Evolutionary conservation across 2,797 vertebrate species (phyloP).

Genomic region (Alosa sapidissima): DNA sequence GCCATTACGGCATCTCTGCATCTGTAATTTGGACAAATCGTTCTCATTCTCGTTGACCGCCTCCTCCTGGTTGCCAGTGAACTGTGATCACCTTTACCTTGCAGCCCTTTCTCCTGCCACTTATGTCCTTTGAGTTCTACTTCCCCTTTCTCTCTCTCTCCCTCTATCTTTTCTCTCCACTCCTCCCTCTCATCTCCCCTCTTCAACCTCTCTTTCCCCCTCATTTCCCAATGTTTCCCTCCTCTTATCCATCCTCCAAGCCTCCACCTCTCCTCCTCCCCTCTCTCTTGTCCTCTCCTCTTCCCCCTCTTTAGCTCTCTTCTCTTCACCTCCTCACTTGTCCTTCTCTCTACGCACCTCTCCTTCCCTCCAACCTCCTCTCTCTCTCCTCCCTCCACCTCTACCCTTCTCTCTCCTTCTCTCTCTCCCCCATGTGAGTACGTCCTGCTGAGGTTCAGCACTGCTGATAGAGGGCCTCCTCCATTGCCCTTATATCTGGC

Average conservation of each 20-base stretch:
- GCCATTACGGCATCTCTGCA: background rate
- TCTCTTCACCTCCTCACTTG: background rate
- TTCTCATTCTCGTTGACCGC: background rate
- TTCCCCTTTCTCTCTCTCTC: background rate
- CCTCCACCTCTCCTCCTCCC: background rate
- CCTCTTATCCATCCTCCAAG: background rate
- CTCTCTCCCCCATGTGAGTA: background rate
- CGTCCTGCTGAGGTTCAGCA: background rate
- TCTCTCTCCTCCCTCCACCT: background rate
- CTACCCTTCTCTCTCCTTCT: background rate
- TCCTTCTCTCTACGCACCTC: background rate
- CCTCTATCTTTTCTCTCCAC: background rate
- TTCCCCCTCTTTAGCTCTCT: background rate
- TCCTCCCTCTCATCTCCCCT: background rate
- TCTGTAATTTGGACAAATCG: constrained; percentile 6
- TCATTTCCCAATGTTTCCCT: background rate
- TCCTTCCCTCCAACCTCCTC: background rate
- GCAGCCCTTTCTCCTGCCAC: background rate
- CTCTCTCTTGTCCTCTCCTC: background rate
- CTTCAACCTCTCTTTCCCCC: background rate
- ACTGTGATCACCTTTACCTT: background rate
- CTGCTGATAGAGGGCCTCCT: background rate
- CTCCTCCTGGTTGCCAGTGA: background rate
- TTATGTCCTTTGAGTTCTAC: background rate
- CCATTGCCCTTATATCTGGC: background rate